A percentile compares a stretch with the other conserved stretches of the same genome.
These are phyloP conservation scores for Stenolophus ochropezus DNA, from an alignment of 2,888 invertebrate genomes.

Conservation along the genomic window DNA sequence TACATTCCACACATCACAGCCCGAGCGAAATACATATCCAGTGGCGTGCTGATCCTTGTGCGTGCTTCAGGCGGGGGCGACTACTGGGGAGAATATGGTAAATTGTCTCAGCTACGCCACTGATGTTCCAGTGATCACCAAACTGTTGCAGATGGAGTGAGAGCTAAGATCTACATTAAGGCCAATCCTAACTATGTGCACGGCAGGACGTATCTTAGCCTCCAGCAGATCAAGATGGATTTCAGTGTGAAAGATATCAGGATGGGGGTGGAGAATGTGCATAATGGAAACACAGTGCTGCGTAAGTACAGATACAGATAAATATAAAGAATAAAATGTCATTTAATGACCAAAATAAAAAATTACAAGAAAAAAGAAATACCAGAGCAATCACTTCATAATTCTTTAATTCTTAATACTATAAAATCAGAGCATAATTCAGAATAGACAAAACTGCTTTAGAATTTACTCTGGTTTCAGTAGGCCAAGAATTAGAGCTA, in stretches of 20 bases:
- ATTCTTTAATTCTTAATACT: too few species aligned
- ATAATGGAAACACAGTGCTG: constrained; percentile 86
- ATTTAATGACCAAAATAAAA: too few species aligned
- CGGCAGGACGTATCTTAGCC: constrained; percentile 81
- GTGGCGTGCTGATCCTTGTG: constrained; percentile 85
- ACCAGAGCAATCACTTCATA: too few species aligned
- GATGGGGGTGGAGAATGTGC: constrained; percentile 91
- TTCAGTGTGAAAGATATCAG: constrained; percentile 88
- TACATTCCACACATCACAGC: constrained; percentile 88
- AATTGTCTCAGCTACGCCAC: constrained; percentile 61
- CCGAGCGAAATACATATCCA: constrained; percentile 86
- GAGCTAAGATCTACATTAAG: constrained; percentile 88
- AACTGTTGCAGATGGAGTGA: constrained; percentile 81
- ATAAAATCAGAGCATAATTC: too few species aligned
- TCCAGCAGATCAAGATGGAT: constrained; percentile 89
- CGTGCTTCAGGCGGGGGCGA: constrained; percentile 90
- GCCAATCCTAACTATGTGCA: constrained; percentile 79
- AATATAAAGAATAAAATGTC: too few species aligned
- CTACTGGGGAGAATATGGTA: constrained; percentile 93
- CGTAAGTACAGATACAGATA: constrained; percentile 84
- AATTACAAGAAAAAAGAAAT: too few species aligned
- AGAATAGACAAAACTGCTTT: too few species aligned
- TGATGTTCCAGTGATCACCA: not conserved
- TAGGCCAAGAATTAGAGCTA: too few species aligned
- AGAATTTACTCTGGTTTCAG: too few species aligned